phyloP scores from a whole-genome alignment of 2,797 vertebrate species.

The Sebastes cheni region DNA sequence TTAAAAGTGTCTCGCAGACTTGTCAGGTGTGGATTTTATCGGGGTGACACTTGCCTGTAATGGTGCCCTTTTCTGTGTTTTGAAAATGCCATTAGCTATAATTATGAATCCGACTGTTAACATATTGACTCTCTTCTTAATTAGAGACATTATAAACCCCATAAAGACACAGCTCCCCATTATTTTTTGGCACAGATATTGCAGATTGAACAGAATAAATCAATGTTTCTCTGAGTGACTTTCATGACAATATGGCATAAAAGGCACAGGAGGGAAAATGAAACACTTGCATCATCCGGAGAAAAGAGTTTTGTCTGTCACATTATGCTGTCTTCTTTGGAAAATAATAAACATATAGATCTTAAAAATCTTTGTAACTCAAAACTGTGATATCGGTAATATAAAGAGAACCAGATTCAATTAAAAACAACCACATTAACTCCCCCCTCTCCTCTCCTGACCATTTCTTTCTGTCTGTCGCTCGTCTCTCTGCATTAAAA shows the following conservation, averaged over 20 bases:
- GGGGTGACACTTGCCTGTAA: not conserved
- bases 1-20: conserved; percentile 39
- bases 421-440: conserved; percentile 1
- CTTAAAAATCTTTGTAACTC: not conserved
- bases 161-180: conserved; percentile 18
- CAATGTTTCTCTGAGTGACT: conserved; percentile 31
- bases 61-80: conserved; percentile 12
- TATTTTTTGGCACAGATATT: conserved; percentile 13
- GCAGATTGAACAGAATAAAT: conserved; percentile 44
- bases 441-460: not conserved
- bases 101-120: conserved; percentile 50
- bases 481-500: conserved; percentile 10
- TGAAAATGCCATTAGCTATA: conserved; percentile 42
- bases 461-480: not conserved
- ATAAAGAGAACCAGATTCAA: conserved; percentile 9
- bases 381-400: not conserved
- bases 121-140: conserved; percentile 53
- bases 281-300: conserved; percentile 41
- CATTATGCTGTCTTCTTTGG: not conserved
- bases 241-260: conserved; percentile 15
- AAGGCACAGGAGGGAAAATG: conserved; percentile 11
- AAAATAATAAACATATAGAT: not conserved
- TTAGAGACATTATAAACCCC: conserved; percentile 47
- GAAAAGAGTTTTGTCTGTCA: not conserved
- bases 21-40: conserved; percentile 49